Evolutionary conservation across 1,140 invertebrate species (phyloP), one percentile per base, ranked within the genome.

Genomic region (Episyrphus balteatus): DNA sequence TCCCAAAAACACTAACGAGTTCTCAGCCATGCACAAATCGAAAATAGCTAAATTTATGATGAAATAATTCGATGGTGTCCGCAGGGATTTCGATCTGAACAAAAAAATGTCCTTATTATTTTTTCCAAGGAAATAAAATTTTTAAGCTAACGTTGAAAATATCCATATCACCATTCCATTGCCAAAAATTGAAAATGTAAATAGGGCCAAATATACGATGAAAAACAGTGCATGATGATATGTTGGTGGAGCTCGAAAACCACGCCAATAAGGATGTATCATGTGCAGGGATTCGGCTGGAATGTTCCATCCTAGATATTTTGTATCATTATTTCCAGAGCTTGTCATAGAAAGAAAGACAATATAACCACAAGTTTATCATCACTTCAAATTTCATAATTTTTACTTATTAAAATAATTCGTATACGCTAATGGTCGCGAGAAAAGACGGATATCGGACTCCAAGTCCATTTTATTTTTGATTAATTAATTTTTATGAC

Each of bases 161-260:
- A 88, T 84, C 77, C 82, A 89, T 47, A 89, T 74, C 41, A 90
- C 87, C 42, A 86, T 77, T 11, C 82, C 80, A 62, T 90, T 90
- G 1, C 87, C 87, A n/a, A 79, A 66, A 0, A 81, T 18, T 2
- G 81, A 85, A 3, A 77, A 71, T 1, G 79, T 54, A 68, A 86
- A 80, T 3, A 89, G 74, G 44, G 81, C 69, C 15, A 80, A 74
- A 61, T 83, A 89, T 56, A 80, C 74, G 43, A 88, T 70, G 5
- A 83, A 86, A 2, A 88, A 63, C n/a, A 79, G 69, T 47, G 81
- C 80, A 55, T 87, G 84, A 72, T 79, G 81, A 55, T 79, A 79
- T 52, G 82, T 83, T 52, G 75, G 78, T 5, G 83, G 80, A 0
- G 80, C 77, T 1, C 76, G 71, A 56, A 79, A 87, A 34, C 71